Base-by-base conservation (phyloP, 2,797 vertebrate genomes). In the Sebastes itinus region DNA sequence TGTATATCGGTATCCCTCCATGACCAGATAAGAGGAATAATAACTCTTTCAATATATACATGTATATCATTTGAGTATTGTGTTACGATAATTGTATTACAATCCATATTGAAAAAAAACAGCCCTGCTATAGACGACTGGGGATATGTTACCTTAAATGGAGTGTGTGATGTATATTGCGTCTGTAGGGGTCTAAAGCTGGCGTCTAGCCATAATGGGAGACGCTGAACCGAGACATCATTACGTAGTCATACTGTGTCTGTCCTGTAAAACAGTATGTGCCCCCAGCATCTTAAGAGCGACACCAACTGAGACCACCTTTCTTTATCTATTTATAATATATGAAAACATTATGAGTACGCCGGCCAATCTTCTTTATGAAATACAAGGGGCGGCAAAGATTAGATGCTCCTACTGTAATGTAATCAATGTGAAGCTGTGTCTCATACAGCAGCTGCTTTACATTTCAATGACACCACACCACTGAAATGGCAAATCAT, bases 381-480 rank as follows among this genome's bases (percentile, higher is more conserved):
- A 71, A 74, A 83, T 30, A 70, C 46, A 75, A 77, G 79, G 20
- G 1, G 22, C 1, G 5, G 1, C 23, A 46, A 38, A 55, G 42
- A 72, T 76, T 71, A 25, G 52, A 35, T n/a, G 30, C 55, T 59
- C 12, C 25, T 11, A 3, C 25, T 30, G 55, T 66, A 63, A 35
- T 73, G 18, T 66, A 74, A 76, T 77, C 72, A 60, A 5, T 66
- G 63, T 46, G 60, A 67, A 69, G 70, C 66, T 35, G 46, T 25
- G 30, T 73, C 30, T 74, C 55, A 12, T 54, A 55, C 20, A 83
- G 60, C 62, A 64, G 66, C n/a, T 54, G 25, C 7, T 75, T 78
- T 80, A n/a, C 55, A 60, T 80, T 78, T 69, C 54, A 75, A 22
- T 83, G 55, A 63, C 30, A 63, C 35, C 20, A 16, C 49, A 33